Evolutionary conservation across 2,888 invertebrate species (phyloP), one percentile per base, ranked within the genome.

Genomic region (Tenthredo mesomela): DNA sequence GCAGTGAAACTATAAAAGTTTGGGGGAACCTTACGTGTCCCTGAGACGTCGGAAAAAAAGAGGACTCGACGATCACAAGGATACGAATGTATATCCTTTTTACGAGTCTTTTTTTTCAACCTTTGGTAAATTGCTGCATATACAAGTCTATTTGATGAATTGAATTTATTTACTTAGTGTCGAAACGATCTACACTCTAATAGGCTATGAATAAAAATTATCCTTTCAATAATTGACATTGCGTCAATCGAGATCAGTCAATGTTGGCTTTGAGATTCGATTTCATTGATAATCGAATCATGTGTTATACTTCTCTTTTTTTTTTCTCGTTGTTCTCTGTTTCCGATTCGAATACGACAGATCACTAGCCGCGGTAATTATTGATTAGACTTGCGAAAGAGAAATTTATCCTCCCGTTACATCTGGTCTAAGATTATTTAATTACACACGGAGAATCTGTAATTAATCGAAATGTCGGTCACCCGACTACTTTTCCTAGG

Each of bases 31-130:
- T 15, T 7, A 47, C n/a, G 50, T 77, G 29, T 77, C 77, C 77
- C 54, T 77, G 77, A 77, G 54, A 54, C 77, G 77, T 77, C 77
- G 37, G 29, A 54, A 77, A 77, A 77, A 77, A 50, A 77, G 47
- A 77, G 33, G 50, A 77, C 29, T 33, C 54, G 33, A 50, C 18
- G 18, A 29, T 77, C 33, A 33, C 33, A 77, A 77, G 77, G 77
- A 54, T 77, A 50, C 18, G 54, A 61, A 61, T 25, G 25, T 54
- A 2, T 25, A 61, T 61, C 61, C 61, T 61, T 61, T 29, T 21
- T 37, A 37, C 37, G 21, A 29, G 15, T 67, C 12, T 65, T 29
- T 73, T 43, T 40, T 37, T 40, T 21, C 7, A 12, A 18, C 40
- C n/a, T n/a, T 7, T 43, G 40, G 10, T 25, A 67, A 67, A 65